Evolutionary conservation across 2,113 vertebrate species (phyloP), one percentile per base, ranked within the genome.

Genomic region (Cololabis saira): DNA sequence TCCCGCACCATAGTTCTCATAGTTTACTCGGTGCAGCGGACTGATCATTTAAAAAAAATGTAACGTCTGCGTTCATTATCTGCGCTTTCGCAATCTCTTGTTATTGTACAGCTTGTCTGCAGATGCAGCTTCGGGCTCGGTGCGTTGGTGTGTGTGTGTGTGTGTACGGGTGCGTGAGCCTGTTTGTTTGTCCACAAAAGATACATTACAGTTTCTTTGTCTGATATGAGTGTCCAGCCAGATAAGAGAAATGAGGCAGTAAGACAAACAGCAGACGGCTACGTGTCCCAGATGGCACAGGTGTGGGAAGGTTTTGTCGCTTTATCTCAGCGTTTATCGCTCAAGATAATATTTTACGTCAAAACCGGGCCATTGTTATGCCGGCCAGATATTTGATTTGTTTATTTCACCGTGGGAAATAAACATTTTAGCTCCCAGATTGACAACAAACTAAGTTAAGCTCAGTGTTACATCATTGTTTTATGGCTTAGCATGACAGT

Each of bases 1-100:
- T 71, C 41, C 61, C 2, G 30, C 56, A 50, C 59, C 74, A 81
- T 83, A 80, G 57, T 76, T 79, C 17, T 83, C 75, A 81, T 80
- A 74, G 81, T 81, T 86, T 81, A 83, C 64, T 52, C 27, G 63
- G 68, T 43, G 66, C 59, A 50, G 33, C 22, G 43, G 41, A 27
- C 30, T 12, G 63, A 64, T 70, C 54, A 55, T 73, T 47, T n/a
- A 21, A 12, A 27, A 43, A 79, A 71, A 53, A 79, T 49, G 33
- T 37, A 27, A 69, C 67, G 44, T 41, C 54, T 3, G 2, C 8
- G 2, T 51, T 65, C 3, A 22, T 73, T 76, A 52, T 67, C 53
- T 66, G n/a, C 12, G 2, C 16, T 76, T 76, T 73, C 53, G 54
- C 41, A 47, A 49, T 44, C 0, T 0, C 12, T 52, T 7, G 13